Conservation (phyloP, 2,888 invertebrate genomes). For the Athetis lepigone region DNA sequence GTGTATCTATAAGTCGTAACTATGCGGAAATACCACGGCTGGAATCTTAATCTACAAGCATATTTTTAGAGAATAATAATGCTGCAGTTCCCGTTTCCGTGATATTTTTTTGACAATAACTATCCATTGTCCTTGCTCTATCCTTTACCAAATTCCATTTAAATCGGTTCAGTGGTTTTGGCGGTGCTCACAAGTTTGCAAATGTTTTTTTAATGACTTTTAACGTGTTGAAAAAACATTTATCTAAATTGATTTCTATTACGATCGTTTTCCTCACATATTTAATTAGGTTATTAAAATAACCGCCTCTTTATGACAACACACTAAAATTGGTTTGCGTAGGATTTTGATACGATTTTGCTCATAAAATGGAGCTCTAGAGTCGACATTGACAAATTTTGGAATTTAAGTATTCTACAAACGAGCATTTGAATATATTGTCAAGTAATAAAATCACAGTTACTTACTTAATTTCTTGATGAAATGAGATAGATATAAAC, state of each 20-base stretch:
- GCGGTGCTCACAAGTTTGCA: too few species aligned
- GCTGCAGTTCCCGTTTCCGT: too few species aligned
- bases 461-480: constrained; percentile 41
- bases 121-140: too few species aligned
- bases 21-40: too few species aligned
- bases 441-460: constrained; percentile 48
- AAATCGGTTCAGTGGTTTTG: too few species aligned
- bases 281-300: constrained; percentile 31
- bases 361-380: constrained; percentile 22
- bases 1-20: too few species aligned
- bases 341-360: constrained; percentile 37
- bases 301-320: constrained; percentile 11
- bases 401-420: constrained; percentile 6
- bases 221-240: background rate
- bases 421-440: constrained; percentile 22
- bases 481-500: constrained; percentile 40
- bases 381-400: constrained; percentile 2
- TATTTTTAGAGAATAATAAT: too few species aligned
- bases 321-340: constrained; percentile 25
- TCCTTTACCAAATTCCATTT: too few species aligned
- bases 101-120: too few species aligned
- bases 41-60: too few species aligned
- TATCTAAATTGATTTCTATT: background rate
- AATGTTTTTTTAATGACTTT: background rate
- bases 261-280: background rate